Evolutionary conservation across 2,888 invertebrate genomes (phyloP).

Genomic region (Cephus rjabovi): DNA sequence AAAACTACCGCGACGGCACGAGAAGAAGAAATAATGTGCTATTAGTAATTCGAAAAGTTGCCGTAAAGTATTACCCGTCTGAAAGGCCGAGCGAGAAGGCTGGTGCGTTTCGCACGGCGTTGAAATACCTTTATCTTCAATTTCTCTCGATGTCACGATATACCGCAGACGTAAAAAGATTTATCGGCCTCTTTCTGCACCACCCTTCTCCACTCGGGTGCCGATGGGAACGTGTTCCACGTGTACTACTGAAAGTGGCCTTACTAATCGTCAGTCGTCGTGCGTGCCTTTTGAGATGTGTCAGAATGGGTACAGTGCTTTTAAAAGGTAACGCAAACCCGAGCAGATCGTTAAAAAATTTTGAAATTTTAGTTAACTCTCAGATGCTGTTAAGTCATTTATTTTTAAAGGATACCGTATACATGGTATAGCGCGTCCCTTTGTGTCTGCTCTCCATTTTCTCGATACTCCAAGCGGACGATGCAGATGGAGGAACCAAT

Average conservation of each 20-base stretch:
- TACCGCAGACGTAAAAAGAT: not conserved
- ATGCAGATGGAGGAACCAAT: not conserved
- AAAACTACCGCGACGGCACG: constrained; percentile 7
- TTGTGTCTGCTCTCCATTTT: not conserved
- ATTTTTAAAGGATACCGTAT: not conserved
- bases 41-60: constrained; percentile 4
- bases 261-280: not conserved
- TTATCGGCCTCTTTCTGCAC: not conserved
- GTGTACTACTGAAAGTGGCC: not conserved
- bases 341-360: not conserved
- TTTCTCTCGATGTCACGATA: not conserved
- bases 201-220: not conserved
- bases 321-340: not conserved
- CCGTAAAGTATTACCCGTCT: not conserved
- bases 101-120: not conserved
- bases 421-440: not conserved
- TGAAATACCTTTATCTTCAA: not conserved
- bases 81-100: not conserved
- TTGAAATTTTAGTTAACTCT: not conserved
- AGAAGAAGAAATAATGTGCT: constrained; percentile 2
- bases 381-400: not conserved
- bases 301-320: not conserved
- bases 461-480: not conserved
- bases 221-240: not conserved
- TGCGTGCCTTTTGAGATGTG: not conserved